phyloP scores from a whole-genome alignment of 2,113 vertebrate genomes.

The Mellivora capensis region DNA sequence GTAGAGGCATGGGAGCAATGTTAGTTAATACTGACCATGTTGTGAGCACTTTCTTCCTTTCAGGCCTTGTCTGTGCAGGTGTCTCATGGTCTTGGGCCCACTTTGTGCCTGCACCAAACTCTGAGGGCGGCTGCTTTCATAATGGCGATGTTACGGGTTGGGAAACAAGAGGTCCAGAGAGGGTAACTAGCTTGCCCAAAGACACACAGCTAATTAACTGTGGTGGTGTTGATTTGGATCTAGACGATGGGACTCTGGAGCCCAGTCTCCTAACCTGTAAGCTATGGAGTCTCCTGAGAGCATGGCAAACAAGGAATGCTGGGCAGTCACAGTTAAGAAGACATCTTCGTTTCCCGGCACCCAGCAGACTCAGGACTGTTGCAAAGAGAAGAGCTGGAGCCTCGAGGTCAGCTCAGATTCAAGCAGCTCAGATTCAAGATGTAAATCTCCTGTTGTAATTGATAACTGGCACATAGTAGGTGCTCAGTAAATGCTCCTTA shows the following conservation, averaged over 20 bases:
- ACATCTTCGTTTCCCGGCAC: neutral
- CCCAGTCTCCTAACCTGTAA: neutral
- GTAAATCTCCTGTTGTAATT: neutral
- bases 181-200: neutral
- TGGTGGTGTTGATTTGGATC: neutral
- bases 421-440: neutral
- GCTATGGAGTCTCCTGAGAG: neutral
- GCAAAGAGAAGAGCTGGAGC: neutral
- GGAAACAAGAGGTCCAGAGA: neutral
- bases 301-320: neutral
- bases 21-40: neutral
- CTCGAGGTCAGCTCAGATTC: neutral
- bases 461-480: neutral
- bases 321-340: neutral
- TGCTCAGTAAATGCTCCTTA: neutral
- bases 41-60: neutral
- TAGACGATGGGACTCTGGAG: neutral
- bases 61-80: neutral
- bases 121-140: neutral
- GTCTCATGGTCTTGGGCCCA: neutral
- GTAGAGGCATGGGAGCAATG: neutral
- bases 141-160: neutral
- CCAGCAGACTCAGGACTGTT: neutral
- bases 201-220: neutral
- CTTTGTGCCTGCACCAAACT: neutral